Percentiles rank a stretch among this genome's conserved stretches.
Conservation (phyloP, 2,888 invertebrate species). For the Oscheius sp. region DNA sequence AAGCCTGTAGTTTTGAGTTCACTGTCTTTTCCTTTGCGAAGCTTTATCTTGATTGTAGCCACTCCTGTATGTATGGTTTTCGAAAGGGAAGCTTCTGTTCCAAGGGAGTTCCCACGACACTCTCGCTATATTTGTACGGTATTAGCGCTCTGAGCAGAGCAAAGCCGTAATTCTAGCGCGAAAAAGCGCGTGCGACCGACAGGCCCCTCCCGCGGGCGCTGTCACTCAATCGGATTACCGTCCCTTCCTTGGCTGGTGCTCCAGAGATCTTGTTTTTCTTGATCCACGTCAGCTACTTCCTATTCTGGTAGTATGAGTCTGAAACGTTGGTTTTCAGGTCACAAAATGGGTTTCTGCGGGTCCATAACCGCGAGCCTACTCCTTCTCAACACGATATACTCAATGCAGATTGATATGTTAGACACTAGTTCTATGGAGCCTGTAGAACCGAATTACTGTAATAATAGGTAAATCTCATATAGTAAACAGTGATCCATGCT, state of each 20-base stretch:
- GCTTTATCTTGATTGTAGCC: too few species aligned
- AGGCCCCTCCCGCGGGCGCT: constrained; percentile 37
- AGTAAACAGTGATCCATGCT: constrained; percentile 16
- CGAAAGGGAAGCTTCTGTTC: constrained; percentile 18
- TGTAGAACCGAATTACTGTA: constrained; percentile 66
- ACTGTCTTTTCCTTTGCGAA: too few species aligned
- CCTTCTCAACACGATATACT: constrained; percentile 3
- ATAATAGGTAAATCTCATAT: constrained; percentile 53
- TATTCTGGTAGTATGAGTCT: not conserved
- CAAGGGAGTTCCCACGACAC: constrained; percentile 31
- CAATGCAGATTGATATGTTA: constrained; percentile 50
- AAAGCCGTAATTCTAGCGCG: constrained; percentile 38
- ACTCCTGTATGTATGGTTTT: not conserved
- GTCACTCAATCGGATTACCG: constrained; percentile 38
- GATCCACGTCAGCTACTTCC: not conserved
- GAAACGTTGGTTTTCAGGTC: constrained; percentile 2
- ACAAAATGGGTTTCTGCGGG: constrained; percentile 17
- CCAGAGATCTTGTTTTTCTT: constrained; percentile 5
- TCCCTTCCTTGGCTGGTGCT: constrained; percentile 31
- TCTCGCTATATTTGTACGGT: constrained; percentile 34
- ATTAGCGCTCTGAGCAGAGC: constrained; percentile 33
- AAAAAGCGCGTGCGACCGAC: constrained; percentile 38
- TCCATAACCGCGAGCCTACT: constrained; percentile 14
- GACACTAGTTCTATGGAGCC: constrained; percentile 52
- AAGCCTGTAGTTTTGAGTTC: too few species aligned